Evolutionary conservation across 2,113 vertebrate species (phyloP).

Genomic region (Indri indri): DNA sequence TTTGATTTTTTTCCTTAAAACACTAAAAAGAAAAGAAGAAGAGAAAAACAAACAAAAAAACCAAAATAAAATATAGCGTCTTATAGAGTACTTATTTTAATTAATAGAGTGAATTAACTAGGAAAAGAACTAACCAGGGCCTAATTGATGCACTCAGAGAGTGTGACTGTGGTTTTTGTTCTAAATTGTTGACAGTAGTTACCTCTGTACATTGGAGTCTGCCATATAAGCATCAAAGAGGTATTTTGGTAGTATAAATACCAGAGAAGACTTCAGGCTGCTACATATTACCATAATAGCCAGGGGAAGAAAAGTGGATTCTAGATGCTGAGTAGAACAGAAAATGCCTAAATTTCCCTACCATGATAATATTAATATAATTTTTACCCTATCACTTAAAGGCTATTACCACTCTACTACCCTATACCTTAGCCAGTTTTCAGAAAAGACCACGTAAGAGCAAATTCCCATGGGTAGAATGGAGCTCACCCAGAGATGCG

Average conservation of each 20-base stretch:
- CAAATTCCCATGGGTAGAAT: neutral
- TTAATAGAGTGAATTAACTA: neutral
- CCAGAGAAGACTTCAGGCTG: neutral
- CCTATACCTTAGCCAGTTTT: neutral
- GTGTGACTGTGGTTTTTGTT: neutral
- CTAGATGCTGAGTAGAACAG: neutral
- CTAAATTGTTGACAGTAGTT: neutral
- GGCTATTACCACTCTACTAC: neutral
- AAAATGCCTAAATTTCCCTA: neutral
- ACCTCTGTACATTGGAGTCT: neutral
- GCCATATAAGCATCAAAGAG: neutral
- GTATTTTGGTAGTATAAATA: neutral
- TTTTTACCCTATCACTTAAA: neutral
- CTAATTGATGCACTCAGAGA: neutral
- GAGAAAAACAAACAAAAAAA: neutral
- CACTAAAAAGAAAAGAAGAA: neutral
- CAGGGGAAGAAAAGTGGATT: neutral
- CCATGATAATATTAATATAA: neutral
- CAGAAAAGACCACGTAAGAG: neutral
- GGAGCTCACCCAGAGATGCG: accelerated
- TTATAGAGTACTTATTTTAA: neutral
- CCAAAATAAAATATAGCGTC: neutral
- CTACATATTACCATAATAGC: neutral
- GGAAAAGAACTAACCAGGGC: neutral
- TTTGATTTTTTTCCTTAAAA: neutral